These are phyloP conservation scores for Chelonia mydas DNA, from an alignment of 2,797 vertebrate genomes.

Conservation along the genomic window DNA sequence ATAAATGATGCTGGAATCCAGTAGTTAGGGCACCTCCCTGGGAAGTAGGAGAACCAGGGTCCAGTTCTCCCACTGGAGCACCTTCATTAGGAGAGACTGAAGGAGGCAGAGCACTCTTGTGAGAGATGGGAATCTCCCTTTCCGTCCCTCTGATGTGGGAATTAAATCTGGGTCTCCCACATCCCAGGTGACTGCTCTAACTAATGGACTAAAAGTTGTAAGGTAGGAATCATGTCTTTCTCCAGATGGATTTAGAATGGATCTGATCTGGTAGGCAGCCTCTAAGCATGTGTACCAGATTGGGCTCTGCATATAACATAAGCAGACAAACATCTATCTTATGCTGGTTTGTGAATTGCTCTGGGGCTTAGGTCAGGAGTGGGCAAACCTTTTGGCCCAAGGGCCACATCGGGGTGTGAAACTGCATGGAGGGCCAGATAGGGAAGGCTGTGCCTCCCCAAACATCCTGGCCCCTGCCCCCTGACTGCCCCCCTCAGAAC, in stretches of 20 bases:
- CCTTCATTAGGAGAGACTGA: neutral
- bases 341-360: neutral
- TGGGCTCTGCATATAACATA: neutral
- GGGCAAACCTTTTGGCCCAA: too few relatives aligned
- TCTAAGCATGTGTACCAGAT: neutral
- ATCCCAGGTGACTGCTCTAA: neutral
- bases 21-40: neutral
- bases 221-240: neutral
- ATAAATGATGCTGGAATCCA: neutral
- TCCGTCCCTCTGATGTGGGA: accelerated
- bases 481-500: too few relatives aligned
- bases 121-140: neutral
- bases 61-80: neutral
- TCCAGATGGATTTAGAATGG: neutral
- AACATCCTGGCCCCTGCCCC: too few relatives aligned
- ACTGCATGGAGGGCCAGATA: too few relatives aligned
- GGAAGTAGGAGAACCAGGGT: neutral
- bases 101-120: neutral
- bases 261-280: neutral
- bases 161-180: neutral
- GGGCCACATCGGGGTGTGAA: too few relatives aligned
- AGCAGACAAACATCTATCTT: neutral
- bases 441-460: too few relatives aligned
- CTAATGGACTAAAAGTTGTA: neutral
- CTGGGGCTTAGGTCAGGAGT: neutral